Percentiles rank a stretch among this genome's conserved stretches.
These are phyloP conservation scores for Pristis pectinata DNA, from an alignment of 2,797 vertebrate species.

Conservation along the genomic window DNA sequence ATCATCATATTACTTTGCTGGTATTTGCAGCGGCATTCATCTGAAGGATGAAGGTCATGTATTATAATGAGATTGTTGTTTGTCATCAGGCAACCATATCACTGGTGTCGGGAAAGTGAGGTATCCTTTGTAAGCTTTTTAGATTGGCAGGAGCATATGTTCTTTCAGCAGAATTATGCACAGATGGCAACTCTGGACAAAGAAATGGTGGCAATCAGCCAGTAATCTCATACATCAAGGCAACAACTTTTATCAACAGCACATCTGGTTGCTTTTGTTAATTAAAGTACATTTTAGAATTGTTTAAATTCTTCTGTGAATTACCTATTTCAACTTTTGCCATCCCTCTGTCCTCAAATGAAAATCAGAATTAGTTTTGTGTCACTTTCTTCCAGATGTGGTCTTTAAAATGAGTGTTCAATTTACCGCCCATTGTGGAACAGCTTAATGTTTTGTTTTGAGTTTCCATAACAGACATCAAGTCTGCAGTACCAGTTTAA, in stretches of 20 bases:
- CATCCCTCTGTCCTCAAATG: not conserved
- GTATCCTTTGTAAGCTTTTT: slow-evolving; percentile 1
- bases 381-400: not conserved
- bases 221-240: not conserved
- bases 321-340: not conserved
- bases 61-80: slow-evolving; percentile 30
- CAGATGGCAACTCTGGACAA: slow-evolving; percentile 25
- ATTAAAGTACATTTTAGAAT: slow-evolving; percentile 16
- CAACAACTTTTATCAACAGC: slow-evolving; percentile 21
- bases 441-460: not conserved
- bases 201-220: slow-evolving; percentile 7
- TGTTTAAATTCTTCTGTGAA: not conserved
- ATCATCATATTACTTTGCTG: not conserved
- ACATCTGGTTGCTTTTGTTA: slow-evolving; percentile 28
- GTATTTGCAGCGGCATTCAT: not conserved
- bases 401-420: not conserved
- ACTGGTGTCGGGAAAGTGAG: not conserved
- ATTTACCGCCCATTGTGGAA: not conserved
- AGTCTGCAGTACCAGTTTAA: not conserved
- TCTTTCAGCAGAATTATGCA: slow-evolving; percentile 23
- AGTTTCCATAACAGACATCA: not conserved
- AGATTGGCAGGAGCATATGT: slow-evolving; percentile 1
- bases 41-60: slow-evolving; percentile 28
- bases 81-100: slow-evolving; percentile 18
- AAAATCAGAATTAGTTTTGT: not conserved